Evolutionary conservation across 2,797 vertebrate species (phyloP), one percentile per base, ranked within the genome.

Genomic region (Australoheros facetus): DNA sequence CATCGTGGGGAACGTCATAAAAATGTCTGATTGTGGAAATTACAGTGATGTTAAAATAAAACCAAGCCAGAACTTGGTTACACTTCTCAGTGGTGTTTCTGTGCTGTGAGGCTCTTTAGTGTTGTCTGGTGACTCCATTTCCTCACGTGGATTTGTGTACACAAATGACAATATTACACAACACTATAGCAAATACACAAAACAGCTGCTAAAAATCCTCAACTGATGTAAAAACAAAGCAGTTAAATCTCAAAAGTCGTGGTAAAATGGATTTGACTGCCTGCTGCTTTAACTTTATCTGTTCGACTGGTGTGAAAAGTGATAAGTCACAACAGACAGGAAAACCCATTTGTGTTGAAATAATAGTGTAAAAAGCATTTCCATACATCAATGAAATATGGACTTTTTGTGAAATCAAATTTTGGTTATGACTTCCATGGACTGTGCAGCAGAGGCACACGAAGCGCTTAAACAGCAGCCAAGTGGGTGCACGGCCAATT

Each of bases 401-500:
- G 64, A 75, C 32, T 56, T 73, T 75, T 42, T 58, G 1, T 42
- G 55, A 37, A 19, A 78, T 16, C 19, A 42, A 17, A 71, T 13
- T 51, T 4, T 5, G 19, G 28, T 59, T 12, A 56, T 69, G 72
- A 12, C 23, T 14, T 66, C 37, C 13, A 7, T 30, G 69, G 6
- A 55, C 73, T 53, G 48, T 45, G 56, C 76, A 78, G 58, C 5
- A 51, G 1, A 75, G 32, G 21, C 64, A 72, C 37, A 60, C 16
- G 7, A 30, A 26, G 19, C 14, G 70, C 23, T 32, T 59, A 56
- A 74, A 79, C 37, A 0, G 53, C 55, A n/a, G 48, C 58, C 59
- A 78, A 76, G 60, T 55, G 76, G 48, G 60, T 32, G 37, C 54
- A 66, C 73, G 84, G 14, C 12, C 30, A 66, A 60, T 56, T 45